Evolutionary conservation across 2,888 invertebrate species (phyloP).

Genomic region (Gisinianus flammeolus): DNA sequence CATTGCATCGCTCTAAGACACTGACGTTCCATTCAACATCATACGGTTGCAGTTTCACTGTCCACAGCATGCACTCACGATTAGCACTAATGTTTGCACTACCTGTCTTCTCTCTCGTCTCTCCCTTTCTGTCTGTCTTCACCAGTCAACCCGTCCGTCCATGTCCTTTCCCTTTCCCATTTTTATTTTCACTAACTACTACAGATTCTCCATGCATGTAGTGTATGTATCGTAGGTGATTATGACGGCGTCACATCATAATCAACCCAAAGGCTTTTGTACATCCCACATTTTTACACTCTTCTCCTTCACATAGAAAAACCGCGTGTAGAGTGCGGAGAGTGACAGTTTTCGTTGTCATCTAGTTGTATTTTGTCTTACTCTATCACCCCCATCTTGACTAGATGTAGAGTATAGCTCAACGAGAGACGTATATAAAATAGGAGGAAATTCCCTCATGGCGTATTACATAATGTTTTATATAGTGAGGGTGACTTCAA

Average conservation of each 20-base stretch:
- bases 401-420: no score
- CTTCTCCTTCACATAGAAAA: no score
- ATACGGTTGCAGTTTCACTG: not conserved
- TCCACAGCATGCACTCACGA: not conserved
- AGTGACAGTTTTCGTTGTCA: no score
- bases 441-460: not conserved
- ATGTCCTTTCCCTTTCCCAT: not conserved
- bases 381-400: no score
- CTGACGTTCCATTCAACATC: slow-evolving; percentile 28
- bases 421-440: no score
- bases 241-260: not conserved
- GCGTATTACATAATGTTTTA: not conserved
- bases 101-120: not conserved
- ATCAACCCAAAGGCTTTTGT: not conserved
- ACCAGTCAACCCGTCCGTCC: not conserved
- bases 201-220: no score
- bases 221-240: no score
- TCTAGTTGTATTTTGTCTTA: not conserved
- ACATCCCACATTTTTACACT: not conserved
- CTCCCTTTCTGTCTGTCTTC: no score
- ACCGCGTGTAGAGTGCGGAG: no score
- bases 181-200: no score
- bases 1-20: slow-evolving; percentile 32
- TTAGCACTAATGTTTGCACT: not conserved
- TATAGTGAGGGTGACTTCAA: not conserved